Evolutionary conservation across 2,888 invertebrate genomes (phyloP), one percentile per base, ranked within the genome.

Genomic region (Metallyticus violacea): DNA sequence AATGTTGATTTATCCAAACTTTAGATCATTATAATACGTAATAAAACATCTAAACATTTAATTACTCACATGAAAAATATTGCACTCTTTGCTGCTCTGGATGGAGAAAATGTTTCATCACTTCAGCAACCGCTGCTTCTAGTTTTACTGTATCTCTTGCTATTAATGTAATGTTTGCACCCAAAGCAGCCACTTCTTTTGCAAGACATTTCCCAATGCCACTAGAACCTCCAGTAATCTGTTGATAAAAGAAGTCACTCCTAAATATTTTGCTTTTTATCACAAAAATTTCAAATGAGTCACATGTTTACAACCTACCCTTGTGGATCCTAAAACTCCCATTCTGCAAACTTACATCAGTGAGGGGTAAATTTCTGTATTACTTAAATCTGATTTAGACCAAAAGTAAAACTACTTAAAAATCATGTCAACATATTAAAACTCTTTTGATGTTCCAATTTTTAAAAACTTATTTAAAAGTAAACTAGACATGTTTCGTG

Each of bases 191-290:
- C 9, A 96, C 97, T 90, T 96, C 94, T 29, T 95, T 93, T 0
- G 98, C 99, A 22, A 97, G 91, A 87, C 95, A 94, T 91, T 97
- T 96, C 0, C 99, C 99, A 89, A 99, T 99, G 7, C 99, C 99
- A 92, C 97, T 98, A 0, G 99, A 99, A 15, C 99, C 99, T 79
- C 99, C 99, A 30, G 98, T 98, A 80, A 99, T 93, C 94, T 95
- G 40, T 62, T 22, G 15, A 62, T 4, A 62, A 62, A 62, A 62
- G 40, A 87, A 5, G 87, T n/a, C 76, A 77, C n/a, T 26, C 3
- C 27, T 26, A 79, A 6, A 22, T 7, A n/a, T n/a, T n/a, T n/a
- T n/a, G n/a, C n/a, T n/a, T n/a, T n/a, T n/a, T n/a, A n/a, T n/a
- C n/a, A n/a, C n/a, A n/a, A n/a, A n/a, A n/a, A n/a, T n/a, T n/a